Evolutionary conservation across 2,113 vertebrate species (phyloP).

Genomic region (Noctilio leporinus): DNA sequence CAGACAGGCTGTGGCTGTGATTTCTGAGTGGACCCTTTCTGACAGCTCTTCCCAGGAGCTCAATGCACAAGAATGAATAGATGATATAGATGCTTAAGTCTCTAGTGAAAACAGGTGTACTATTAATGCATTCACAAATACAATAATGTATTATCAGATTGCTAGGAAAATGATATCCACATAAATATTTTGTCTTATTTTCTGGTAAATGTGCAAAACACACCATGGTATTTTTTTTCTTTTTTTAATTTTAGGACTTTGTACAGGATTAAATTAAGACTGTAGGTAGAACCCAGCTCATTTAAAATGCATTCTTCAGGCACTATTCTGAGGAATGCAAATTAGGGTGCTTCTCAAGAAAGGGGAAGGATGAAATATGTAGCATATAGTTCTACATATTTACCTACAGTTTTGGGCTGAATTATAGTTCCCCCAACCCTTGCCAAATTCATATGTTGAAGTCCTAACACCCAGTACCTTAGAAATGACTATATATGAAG

Average conservation of each 20-base stretch:
- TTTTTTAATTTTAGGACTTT: not conserved
- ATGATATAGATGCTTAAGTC: not conserved
- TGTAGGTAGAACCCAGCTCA: not conserved
- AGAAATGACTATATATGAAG: not conserved
- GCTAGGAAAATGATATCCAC: not conserved
- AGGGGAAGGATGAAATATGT: not conserved
- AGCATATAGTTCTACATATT: not conserved
- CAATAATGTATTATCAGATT: conserved; percentile 3
- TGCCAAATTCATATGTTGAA: not conserved
- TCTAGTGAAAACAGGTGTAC: not conserved
- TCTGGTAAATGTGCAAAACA: not conserved
- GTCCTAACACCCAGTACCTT: not conserved
- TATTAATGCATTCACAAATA: not conserved
- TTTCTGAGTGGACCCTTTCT: not conserved
- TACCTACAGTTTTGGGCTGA: not conserved
- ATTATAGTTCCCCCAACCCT: not conserved
- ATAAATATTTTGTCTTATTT: not conserved
- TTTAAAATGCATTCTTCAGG: not conserved
- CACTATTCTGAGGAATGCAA: not conserved
- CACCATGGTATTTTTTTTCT: not conserved
- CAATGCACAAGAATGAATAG: not conserved
- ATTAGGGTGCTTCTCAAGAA: not conserved
- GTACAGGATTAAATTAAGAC: conserved; percentile 20
- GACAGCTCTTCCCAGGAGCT: not conserved
- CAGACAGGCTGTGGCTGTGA: not conserved